Base-by-base conservation (phyloP, 1,140 invertebrate genomes). In the Holcopasites calliopsidis region DNA sequence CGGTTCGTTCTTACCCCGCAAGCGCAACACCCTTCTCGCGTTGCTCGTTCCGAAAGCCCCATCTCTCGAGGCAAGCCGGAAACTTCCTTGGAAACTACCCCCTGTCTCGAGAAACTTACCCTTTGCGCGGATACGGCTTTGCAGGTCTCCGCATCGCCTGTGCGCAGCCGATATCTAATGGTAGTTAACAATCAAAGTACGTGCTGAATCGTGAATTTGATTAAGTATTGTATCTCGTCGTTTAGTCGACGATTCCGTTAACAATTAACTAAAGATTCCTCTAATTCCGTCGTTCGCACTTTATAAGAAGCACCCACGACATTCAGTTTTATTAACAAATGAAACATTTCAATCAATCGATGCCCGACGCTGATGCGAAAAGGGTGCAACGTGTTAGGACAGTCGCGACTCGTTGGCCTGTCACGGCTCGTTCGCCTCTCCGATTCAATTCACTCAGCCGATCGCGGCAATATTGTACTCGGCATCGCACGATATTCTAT, bases 31-130 rank as follows among this genome's bases (percentile, higher is more conserved):
- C 50, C 55, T 31, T 58, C 54, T 38, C 38, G 72, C 60, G 47
- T 13, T 18, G 21, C 11, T 3, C 28, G 55, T 44, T 61, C 77
- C 54, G 21, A 38, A 52, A 73, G 85, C 87, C 79, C 86, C 86
- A 86, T 88, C 86, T 85, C 42, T 73, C 74, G 83, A 66, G 55
- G 11, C 18, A n/a, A 3, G 44, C 13, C n/a, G 55, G 50, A 35
- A 61, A 61, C 49, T 66, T 23, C 7, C 42, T n/a, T 31, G 2
- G 7, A 16, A 6, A 18, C 21, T 6, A 38, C 50, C 31, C 13
- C 28, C 28, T 23, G 23, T 35, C 16, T 42, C 10, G 2, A 11
- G 33, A 58, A n/a, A n/a, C n/a, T n/a, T n/a, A n/a, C n/a, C n/a
- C n/a, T n/a, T n/a, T n/a, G n/a, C n/a, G n/a, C n/a, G n/a, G n/a